Percentiles rank a stretch among this genome's conserved stretches.
phyloP scores from a whole-genome alignment of 2,888 invertebrate species.

The Agapetus fuscipes region DNA sequence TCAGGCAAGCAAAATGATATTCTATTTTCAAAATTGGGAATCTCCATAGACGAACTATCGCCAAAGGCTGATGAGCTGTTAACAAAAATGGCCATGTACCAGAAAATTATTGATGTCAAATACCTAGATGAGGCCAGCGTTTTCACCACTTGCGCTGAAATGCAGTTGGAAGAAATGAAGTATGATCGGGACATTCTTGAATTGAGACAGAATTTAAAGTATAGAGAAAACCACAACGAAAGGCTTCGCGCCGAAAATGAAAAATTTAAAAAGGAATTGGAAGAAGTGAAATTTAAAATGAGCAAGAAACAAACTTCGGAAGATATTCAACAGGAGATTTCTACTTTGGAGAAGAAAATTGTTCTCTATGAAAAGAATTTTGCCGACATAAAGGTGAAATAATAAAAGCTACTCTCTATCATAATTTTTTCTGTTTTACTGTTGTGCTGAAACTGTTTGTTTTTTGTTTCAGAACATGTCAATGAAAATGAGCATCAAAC shows the following conservation, averaged over 20 bases:
- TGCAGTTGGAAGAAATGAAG: slow-evolving; percentile 28
- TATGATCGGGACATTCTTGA: slow-evolving; percentile 35
- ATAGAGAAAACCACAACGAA: slow-evolving; percentile 33
- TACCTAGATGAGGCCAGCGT: slow-evolving; percentile 31
- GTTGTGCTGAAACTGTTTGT: not conserved
- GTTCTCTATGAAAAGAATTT: slow-evolving; percentile 36
- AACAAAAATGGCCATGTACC: slow-evolving; percentile 26
- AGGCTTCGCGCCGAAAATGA: slow-evolving; percentile 29
- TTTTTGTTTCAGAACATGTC: slow-evolving; percentile 31
- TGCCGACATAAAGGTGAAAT: slow-evolving; percentile 35
- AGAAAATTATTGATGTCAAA: slow-evolving; percentile 26
- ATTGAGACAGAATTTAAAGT: slow-evolving; percentile 32
- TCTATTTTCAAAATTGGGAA: slow-evolving; percentile 29
- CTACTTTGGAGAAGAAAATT: slow-evolving; percentile 35
- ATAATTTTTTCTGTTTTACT: too few species aligned
- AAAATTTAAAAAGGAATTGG: slow-evolving; percentile 29
- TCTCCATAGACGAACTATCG: slow-evolving; percentile 32
- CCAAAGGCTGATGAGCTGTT: slow-evolving; percentile 33
- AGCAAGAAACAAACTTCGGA: slow-evolving; percentile 31
- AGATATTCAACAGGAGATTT: slow-evolving; percentile 32
- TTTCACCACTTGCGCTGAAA: slow-evolving; percentile 29
- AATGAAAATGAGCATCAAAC: slow-evolving; percentile 31
- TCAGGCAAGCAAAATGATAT: slow-evolving; percentile 12
- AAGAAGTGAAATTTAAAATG: slow-evolving; percentile 29
- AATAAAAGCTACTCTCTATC: too few species aligned